Conservation (phyloP, 2,888 invertebrate species). For the Hofmannophila pseudospretella region DNA sequence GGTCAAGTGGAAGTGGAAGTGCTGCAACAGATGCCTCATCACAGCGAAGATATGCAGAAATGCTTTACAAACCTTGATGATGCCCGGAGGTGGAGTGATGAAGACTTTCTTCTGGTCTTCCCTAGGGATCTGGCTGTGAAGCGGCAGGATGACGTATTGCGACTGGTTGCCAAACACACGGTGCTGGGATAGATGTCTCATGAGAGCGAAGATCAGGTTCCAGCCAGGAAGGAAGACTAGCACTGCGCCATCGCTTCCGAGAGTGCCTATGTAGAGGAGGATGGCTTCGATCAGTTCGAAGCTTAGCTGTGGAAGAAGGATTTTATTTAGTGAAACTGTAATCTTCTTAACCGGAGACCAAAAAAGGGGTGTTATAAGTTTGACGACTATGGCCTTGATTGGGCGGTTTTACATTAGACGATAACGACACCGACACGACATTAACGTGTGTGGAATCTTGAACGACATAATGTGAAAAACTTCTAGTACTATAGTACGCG, state of each 20-base stretch:
- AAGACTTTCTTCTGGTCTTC: slow-evolving; percentile 97
- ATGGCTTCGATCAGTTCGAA: slow-evolving; percentile 95
- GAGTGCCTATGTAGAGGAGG: slow-evolving; percentile 78
- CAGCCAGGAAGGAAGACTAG: slow-evolving; percentile 97
- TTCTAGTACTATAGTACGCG: no score
- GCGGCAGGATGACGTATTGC: slow-evolving; percentile 88
- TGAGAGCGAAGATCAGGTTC: slow-evolving; percentile 96
- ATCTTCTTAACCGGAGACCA: no score
- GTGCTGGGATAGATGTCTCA: slow-evolving; percentile 88
- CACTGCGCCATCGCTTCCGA: slow-evolving; percentile 88
- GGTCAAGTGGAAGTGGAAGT: no score
- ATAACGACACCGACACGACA: no score
- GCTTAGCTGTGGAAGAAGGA: slow-evolving; percentile 73
- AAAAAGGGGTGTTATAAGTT: no score
- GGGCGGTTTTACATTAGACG: no score
- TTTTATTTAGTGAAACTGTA: no score
- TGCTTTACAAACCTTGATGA: slow-evolving; percentile 93
- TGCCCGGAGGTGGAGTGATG: slow-evolving; percentile 87
- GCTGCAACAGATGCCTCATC: no score
- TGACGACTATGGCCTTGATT: no score
- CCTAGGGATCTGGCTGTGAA: slow-evolving; percentile 98
- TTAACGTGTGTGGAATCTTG: no score
- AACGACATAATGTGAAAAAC: no score
- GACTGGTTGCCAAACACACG: slow-evolving; percentile 79
- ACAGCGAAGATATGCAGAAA: no score